Percentiles rank a stretch among this genome's conserved stretches.
These are phyloP conservation scores for Cotesia chilonis DNA, from an alignment of 1,140 invertebrate genomes.

Conservation along the genomic window DNA sequence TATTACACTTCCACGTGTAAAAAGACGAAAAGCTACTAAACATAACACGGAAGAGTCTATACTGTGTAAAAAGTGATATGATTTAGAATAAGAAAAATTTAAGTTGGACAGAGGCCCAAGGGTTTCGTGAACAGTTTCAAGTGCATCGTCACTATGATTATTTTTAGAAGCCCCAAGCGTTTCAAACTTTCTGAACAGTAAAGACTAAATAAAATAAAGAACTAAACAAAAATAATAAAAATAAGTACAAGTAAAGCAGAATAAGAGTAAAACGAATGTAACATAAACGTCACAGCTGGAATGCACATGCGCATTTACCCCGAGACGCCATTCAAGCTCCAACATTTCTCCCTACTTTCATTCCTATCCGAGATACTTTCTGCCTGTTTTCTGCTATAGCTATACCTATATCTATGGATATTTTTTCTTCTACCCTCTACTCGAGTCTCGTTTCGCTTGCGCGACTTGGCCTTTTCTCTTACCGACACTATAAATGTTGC, in stretches of 20 bases:
- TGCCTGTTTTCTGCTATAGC: neutral
- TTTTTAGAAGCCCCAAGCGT: constrained; percentile 50
- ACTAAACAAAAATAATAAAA: constrained; percentile 11
- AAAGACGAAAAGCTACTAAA: neutral
- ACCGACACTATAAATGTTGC: constrained; percentile 33
- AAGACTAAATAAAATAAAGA: neutral
- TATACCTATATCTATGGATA: constrained; percentile 1
- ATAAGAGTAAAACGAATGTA: constrained; percentile 1
- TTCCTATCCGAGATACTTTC: neutral
- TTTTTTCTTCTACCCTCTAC: constrained; percentile 13
- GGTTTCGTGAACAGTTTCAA: constrained; percentile 47
- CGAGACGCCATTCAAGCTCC: constrained; percentile 49
- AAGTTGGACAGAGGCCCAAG: constrained; percentile 26
- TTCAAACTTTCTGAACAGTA: constrained; percentile 13
- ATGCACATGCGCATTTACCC: constrained; percentile 50
- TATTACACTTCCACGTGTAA: neutral
- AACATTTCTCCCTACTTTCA: constrained; percentile 29
- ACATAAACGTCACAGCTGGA: constrained; percentile 49
- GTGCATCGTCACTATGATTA: constrained; percentile 47
- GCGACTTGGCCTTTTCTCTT: constrained; percentile 37
- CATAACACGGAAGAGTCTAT: constrained; percentile 6
- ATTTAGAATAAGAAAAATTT: constrained; percentile 8
- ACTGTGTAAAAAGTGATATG: constrained; percentile 3
- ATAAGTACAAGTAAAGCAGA: constrained; percentile 6
- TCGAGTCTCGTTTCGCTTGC: constrained; percentile 15